Conservation (phyloP, 1,140 invertebrate species). For the Oreohelix idahoensis region DNA sequence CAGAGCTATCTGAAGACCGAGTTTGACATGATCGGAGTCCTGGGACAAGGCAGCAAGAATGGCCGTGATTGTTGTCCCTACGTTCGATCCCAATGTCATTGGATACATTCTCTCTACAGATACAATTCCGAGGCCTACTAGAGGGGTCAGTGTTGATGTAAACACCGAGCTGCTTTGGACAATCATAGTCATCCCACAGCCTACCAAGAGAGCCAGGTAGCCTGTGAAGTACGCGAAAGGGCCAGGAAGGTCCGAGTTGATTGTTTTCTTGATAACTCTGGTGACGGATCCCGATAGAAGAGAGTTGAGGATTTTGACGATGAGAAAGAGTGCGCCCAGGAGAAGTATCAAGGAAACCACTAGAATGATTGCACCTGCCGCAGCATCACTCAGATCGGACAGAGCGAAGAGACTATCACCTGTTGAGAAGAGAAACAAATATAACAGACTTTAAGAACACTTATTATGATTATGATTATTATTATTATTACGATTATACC, state of each 20-base stretch:
- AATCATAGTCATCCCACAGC: slow-evolving; percentile 77
- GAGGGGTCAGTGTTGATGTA: slow-evolving; percentile 78
- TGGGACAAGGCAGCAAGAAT: slow-evolving; percentile 76
- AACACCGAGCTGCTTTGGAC: slow-evolving; percentile 80
- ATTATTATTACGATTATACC: no score
- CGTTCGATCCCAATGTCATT: slow-evolving; percentile 79
- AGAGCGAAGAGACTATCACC: slow-evolving; percentile 48
- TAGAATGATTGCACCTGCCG: slow-evolving; percentile 74
- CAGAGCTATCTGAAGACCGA: slow-evolving; percentile 77
- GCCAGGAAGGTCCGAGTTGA: slow-evolving; percentile 76
- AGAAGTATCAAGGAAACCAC: slow-evolving; percentile 74
- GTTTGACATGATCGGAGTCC: slow-evolving; percentile 60
- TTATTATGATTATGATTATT: no score
- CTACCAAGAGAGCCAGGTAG: slow-evolving; percentile 77
- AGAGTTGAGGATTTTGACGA: slow-evolving; percentile 77
- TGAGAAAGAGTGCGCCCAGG: slow-evolving; percentile 75
- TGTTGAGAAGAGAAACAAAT: slow-evolving; percentile 29
- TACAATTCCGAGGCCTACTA: slow-evolving; percentile 79
- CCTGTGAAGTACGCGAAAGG: slow-evolving; percentile 73
- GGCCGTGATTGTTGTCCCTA: slow-evolving; percentile 79
- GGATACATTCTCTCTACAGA: slow-evolving; percentile 76
- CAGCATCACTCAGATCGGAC: slow-evolving; percentile 67
- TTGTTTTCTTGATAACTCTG: no score
- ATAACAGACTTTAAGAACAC: no score
- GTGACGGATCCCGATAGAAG: slow-evolving; percentile 72